Conservation (phyloP, 1,140 invertebrate genomes). For the Agrypnia vestita region DNA sequence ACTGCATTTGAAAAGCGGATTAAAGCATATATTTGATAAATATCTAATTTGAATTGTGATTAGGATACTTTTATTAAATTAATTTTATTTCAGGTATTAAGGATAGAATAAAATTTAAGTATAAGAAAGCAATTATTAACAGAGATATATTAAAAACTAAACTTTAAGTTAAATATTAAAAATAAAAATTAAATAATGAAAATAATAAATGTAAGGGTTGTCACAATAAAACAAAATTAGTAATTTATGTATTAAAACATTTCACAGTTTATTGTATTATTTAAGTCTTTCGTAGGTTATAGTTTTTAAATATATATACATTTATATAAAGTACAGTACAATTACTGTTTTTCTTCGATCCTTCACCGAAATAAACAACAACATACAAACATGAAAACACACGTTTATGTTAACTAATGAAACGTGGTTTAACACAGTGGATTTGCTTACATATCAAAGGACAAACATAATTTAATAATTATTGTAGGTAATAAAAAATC, state of each 20-base stretch:
- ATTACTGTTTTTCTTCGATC: conserved; percentile 13
- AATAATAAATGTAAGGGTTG: conserved; percentile 19
- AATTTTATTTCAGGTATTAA: no score
- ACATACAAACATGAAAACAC: neutral
- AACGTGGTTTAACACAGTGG: neutral
- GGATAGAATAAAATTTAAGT: no score
- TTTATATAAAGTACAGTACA: conserved; percentile 6
- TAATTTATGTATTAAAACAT: conserved; percentile 61
- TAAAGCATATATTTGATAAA: no score
- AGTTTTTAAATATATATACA: conserved; percentile 34
- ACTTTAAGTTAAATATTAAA: neutral
- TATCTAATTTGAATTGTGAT: no score
- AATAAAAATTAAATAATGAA: conserved; percentile 20
- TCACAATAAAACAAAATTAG: conserved; percentile 56
- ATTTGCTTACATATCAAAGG: neutral
- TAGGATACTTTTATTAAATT: no score
- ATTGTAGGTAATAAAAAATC: no score
- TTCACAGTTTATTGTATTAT: conserved; percentile 61
- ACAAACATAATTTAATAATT: neutral
- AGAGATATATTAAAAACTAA: no score
- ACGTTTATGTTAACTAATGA: neutral
- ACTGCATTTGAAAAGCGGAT: no score
- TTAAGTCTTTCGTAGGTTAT: conserved; percentile 61
- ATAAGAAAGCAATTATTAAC: no score
- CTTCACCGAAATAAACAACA: conserved; percentile 17